Evolutionary conservation across 2,113 vertebrate species (phyloP), one percentile per base, ranked within the genome.

Genomic region (Pavo muticus): DNA sequence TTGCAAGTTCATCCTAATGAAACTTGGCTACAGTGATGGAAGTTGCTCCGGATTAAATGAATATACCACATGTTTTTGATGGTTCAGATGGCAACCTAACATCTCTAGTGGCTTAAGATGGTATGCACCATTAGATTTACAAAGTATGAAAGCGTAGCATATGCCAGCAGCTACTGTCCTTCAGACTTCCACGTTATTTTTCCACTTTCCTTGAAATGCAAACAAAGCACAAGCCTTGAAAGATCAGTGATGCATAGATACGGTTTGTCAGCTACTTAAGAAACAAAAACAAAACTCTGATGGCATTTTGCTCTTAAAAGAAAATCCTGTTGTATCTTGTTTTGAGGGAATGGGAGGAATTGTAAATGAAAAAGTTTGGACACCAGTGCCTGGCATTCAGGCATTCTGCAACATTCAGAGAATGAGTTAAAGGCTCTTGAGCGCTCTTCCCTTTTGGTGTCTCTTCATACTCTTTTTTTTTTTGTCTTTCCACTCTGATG

Each of bases 151-250:
- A 77, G 78, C 90, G 42, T 65, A 92, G 13, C 23, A 50, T 79
- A 14, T 64, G 68, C 75, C 74, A 77, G 42, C 80, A 91, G 68
- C 42, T 64, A 64, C 42, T 64, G 72, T 80, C 75, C 82, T 95
- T 95, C 75, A 74, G 45, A 75, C 14, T 92, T 89, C 80, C 82
- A 50, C 32, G 27, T 85, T 54, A 74, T 24, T 77, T 92, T 93
- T 76, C 64, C 25, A 30, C 15, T 93, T 94, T 52, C 69, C 39
- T 88, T 86, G 75, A 90, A 89, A 76, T 76, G 61, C 64, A 90
- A 82, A 89, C 17, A 54, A 94, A 94, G 71, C 37, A 76, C 56
- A 80, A 74, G 29, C 87, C 93, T 90, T 94, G 82, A 94, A 83
- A 91, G 30, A 80, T 39, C 81, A 94, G 11, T 32, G 11, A 64